Percentiles rank a stretch among this genome's conserved stretches.
Conservation (phyloP, 2,797 vertebrate species). For the Sebastolobus altivelis region DNA sequence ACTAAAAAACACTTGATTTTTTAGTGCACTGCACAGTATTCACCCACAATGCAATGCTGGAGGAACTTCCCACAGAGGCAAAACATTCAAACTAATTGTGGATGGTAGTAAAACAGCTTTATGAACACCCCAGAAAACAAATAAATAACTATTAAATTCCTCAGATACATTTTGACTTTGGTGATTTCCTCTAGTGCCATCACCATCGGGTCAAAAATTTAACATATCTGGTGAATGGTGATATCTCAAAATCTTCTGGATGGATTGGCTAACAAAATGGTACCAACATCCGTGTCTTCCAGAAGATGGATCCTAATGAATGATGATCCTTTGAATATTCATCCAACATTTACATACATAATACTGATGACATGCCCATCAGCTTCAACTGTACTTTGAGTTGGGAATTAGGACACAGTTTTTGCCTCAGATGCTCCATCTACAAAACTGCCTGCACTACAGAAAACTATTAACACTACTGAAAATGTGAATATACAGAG, state of each 20-base stretch:
- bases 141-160: background rate
- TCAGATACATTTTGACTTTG: background rate
- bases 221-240: background rate
- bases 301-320: background rate
- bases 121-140: background rate
- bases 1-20: background rate
- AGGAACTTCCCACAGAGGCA: background rate
- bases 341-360: background rate
- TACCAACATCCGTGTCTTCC: background rate
- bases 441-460: background rate
- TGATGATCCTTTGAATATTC: too few relatives aligned
- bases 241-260: background rate
- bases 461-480: background rate
- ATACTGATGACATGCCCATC: background rate
- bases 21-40: background rate
- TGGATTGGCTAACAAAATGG: background rate
- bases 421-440: background rate
- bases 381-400: background rate
- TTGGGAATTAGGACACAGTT: background rate
- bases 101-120: background rate
- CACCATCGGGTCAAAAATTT: background rate
- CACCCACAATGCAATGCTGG: background rate
- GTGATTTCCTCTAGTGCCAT: background rate
- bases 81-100: background rate
- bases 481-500: too few relatives aligned